Base-by-base conservation (phyloP, 2,888 invertebrate genomes). In the Auanema sp. region DNA sequence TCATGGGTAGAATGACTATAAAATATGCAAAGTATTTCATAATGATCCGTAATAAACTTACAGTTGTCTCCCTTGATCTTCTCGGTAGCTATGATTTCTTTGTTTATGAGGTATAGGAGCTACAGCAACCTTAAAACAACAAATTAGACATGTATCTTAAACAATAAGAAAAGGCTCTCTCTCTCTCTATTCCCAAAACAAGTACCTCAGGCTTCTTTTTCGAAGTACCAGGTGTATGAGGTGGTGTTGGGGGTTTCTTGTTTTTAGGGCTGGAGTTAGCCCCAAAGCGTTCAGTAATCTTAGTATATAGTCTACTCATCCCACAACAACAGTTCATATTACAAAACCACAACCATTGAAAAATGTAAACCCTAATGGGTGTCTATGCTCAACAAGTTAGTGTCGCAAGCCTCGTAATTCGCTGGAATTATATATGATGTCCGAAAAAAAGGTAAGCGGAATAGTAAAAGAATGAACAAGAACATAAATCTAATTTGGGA, bases 51-150 rank as follows among this genome's bases (percentile, higher is more conserved):
- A 5, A 33, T n/a, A 33, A 33, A 33, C 33, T 33, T 33, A 33
- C 33, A 33, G 33, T 33, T 33, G 33, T 33, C 33, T 33, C 4
- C 4, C 3, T 33, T 33, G 33, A 33, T 33, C 33, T 33, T 33
- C 33, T 33, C 33, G 33, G 33, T 33, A 33, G 33, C 33, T 33
- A 24, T 50, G 50, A 24, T 12, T 23, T 21, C 41, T 25, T 53
- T 41, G 16, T 6, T 41, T 42, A 23, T 71, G 71, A 49, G 65
- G 60, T 55, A 67, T 49, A 8, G 72, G 72, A 50, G 72, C 72
- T 24, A 72, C 72, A 18, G 72, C 72, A 24, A 69, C 49, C 72
- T 72, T 24, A 47, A 43, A 42, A 18, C 23, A 52, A 24, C 40
- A 47, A 47, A 5, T 47, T 5, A 16, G 6, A 6, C 10, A 23